Base-by-base conservation (phyloP, 2,113 vertebrate species). In the Equus quagga region DNA sequence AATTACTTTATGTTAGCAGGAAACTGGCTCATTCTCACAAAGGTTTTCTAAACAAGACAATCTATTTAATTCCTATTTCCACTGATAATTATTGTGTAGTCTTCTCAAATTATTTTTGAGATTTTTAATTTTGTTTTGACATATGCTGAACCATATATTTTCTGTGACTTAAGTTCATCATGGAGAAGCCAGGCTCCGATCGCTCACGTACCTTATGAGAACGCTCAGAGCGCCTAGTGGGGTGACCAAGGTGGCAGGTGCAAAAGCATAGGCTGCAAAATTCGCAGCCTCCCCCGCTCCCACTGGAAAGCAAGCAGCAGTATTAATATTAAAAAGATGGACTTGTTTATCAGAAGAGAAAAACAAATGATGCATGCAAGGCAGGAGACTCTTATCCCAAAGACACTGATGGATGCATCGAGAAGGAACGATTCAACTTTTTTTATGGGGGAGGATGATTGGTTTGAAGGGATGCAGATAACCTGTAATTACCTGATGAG, bases 231-330 rank as follows among this genome's bases (percentile, higher is more conserved):
- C 99, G 8, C 99, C 99, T 93, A 99, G 90, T 0, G 99, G 99
- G 1, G 99, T 99, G 64, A 99, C 98, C 95, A 99, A 97, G 21
- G 99, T 99, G 80, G 99, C 99, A 56, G 99, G 99, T 67, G 99
- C 99, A 97, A 99, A 99, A 26, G 99, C 96, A 79, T 99, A 99
- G 17, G 99, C 99, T 54, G 98, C 99, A 96, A 99, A 99, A 91
- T 99, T 99, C 2, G 85, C 99, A 89, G 97, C 99, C 98, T 99
- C 99, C 97, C 99, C 99, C 86, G 98, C 96, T 98, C 98, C 99
- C 99, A 99, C 99, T 99, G 96, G 31, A 98, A 98, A 98, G 95
- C 67, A 98, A 98, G 96, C 36, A 86, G 54, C n/a, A 81, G 58
- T 0, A 1, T 54, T 75, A 76, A 54, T 15, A n/a, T n/a, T 54